Conservation (phyloP, 2,113 vertebrate species). For the Leptodactylus fuscus region DNA sequence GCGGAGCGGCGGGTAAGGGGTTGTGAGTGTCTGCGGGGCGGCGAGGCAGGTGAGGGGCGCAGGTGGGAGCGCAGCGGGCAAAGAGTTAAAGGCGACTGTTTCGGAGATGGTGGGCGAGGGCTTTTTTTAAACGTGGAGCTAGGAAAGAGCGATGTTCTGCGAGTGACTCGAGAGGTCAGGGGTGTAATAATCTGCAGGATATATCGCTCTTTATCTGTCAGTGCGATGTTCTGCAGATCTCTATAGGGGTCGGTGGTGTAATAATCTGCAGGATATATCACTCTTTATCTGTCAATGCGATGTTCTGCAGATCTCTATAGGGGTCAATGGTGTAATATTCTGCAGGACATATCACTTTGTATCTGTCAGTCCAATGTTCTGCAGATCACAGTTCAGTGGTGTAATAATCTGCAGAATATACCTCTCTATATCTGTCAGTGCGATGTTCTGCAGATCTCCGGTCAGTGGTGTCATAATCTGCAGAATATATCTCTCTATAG, state of each 20-base stretch:
- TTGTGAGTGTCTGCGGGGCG: background rate
- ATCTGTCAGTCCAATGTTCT: background rate
- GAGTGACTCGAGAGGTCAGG: background rate
- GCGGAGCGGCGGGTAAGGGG: background rate
- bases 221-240: background rate
- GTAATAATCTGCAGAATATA: background rate
- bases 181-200: background rate
- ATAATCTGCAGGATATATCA: background rate
- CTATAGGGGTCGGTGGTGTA: background rate
- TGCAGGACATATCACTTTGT: background rate
- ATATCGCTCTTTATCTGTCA: too few relatives aligned
- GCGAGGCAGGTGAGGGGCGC: background rate
- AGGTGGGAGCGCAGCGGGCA: background rate
- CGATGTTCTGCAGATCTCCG: background rate
- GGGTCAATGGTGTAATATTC: background rate
- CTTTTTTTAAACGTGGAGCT: too few relatives aligned
- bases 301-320: background rate
- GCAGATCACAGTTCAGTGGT: background rate
- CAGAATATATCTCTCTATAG: background rate
- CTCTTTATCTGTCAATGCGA: background rate
- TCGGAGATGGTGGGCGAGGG: background rate
- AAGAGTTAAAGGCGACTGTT: background rate
- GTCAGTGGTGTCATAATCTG: background rate
- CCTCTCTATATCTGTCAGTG: background rate
- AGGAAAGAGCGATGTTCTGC: background rate